Percentiles rank a stretch among this genome's conserved stretches.
phyloP scores from a whole-genome alignment of 2,888 invertebrate species.

The Panorpa germanica region DNA sequence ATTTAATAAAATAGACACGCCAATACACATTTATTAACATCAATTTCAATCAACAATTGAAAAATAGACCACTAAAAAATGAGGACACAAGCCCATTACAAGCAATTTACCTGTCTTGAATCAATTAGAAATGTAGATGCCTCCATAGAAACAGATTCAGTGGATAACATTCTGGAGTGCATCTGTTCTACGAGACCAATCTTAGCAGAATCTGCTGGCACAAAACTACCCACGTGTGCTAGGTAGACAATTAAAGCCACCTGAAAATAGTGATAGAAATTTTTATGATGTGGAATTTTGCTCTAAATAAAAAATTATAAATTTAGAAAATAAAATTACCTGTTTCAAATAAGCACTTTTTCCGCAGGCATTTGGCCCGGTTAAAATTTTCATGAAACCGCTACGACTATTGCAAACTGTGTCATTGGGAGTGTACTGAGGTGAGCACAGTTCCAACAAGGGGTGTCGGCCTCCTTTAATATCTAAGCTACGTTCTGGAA shows the following conservation, averaged over 20 bases:
- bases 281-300: conserved; percentile 13
- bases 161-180: conserved; percentile 52
- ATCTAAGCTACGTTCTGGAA: too few relatives aligned
- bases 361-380: conserved; percentile 82
- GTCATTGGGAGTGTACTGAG: conserved; percentile 57
- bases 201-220: conserved; percentile 58
- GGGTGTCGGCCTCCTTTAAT: conserved; percentile 59
- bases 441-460: conserved; percentile 43
- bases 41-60: too few relatives aligned
- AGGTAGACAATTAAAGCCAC: conserved; percentile 61
- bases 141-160: conserved; percentile 58
- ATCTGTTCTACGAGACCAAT: conserved; percentile 57
- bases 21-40: too few relatives aligned
- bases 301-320: conserved; percentile 4
- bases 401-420: too few relatives aligned
- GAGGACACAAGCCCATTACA: too few relatives aligned
- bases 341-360: conserved; percentile 87
- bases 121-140: conserved; percentile 78
- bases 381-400: conserved; percentile 56
- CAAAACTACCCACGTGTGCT: conserved; percentile 77
- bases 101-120: conserved; percentile 58
- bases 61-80: too few relatives aligned
- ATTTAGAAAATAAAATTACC: conserved; percentile 16
- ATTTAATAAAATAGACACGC: too few relatives aligned
- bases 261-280: too few relatives aligned